Percentiles rank a stretch among this genome's conserved stretches.
phyloP scores from a whole-genome alignment of 2,888 invertebrate species.

The Dryobota labecula region DNA sequence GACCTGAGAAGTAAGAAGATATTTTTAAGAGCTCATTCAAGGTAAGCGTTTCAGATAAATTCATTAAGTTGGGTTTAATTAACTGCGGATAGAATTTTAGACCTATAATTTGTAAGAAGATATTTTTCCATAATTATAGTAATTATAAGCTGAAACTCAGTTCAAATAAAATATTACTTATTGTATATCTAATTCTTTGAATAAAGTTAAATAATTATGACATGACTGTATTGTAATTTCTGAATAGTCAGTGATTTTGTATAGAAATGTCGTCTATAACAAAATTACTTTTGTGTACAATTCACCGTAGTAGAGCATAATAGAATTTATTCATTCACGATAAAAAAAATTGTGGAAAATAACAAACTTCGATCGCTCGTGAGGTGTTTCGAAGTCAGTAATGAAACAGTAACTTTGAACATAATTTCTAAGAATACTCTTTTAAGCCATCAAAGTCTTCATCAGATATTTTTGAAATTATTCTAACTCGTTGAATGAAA shows the following conservation, averaged over 20 bases:
- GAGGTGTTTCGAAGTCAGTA: slow-evolving; percentile 28
- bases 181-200: slow-evolving; percentile 17
- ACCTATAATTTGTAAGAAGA: slow-evolving; percentile 27
- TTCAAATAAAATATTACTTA: too few relatives aligned
- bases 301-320: background rate
- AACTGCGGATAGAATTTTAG: slow-evolving; percentile 22
- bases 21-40: slow-evolving; percentile 13
- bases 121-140: slow-evolving; percentile 29
- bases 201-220: background rate
- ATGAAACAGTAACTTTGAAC: slow-evolving; percentile 42
- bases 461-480: slow-evolving; percentile 40
- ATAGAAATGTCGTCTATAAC: slow-evolving; percentile 14
- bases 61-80: slow-evolving; percentile 34
- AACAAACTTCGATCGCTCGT: slow-evolving; percentile 14
- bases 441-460: slow-evolving; percentile 40
- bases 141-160: slow-evolving; percentile 8
- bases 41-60: slow-evolving; percentile 36
- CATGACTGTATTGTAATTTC: slow-evolving; percentile 3
- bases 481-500: slow-evolving; percentile 49
- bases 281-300: slow-evolving; percentile 8
- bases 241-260: slow-evolving; percentile 26
- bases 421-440: slow-evolving; percentile 46
- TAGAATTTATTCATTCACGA: background rate
- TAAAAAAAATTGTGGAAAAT: slow-evolving; percentile 4
- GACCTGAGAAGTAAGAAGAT: slow-evolving; percentile 12